Conservation (phyloP, 2,113 vertebrate genomes). For the Platanista minor region DNA sequence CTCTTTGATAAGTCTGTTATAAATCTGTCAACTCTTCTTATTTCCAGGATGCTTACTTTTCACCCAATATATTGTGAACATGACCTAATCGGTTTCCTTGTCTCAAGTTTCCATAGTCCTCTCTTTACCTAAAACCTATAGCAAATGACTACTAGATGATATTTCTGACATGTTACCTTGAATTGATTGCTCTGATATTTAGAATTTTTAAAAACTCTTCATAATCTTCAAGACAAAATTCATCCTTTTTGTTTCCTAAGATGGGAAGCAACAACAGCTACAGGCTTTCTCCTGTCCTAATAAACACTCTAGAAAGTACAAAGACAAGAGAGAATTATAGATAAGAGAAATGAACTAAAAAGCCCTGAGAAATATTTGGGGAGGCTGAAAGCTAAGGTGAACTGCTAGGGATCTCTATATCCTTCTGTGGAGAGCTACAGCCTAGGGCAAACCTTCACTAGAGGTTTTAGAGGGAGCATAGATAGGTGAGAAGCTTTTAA, state of each 20-base stretch:
- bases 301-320: background rate
- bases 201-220: background rate
- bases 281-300: background rate
- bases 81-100: background rate
- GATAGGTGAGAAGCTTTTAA: background rate
- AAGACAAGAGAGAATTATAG: background rate
- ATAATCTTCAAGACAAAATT: background rate
- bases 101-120: background rate
- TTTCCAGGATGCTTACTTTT: background rate
- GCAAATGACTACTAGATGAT: background rate
- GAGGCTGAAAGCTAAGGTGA: background rate
- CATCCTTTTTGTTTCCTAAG: background rate
- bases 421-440: background rate
- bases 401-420: background rate
- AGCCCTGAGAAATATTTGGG: background rate
- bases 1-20: background rate
- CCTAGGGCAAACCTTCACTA: background rate
- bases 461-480: background rate
- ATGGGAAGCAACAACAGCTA: background rate
- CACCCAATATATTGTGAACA: background rate
- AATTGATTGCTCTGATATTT: background rate
- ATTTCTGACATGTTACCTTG: background rate
- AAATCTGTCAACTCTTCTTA: background rate
- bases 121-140: background rate
- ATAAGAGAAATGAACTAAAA: background rate